Evolutionary conservation across 1,140 invertebrate genomes (phyloP), one percentile per base, ranked within the genome.

Genomic region (Calephelis nemesis): DNA sequence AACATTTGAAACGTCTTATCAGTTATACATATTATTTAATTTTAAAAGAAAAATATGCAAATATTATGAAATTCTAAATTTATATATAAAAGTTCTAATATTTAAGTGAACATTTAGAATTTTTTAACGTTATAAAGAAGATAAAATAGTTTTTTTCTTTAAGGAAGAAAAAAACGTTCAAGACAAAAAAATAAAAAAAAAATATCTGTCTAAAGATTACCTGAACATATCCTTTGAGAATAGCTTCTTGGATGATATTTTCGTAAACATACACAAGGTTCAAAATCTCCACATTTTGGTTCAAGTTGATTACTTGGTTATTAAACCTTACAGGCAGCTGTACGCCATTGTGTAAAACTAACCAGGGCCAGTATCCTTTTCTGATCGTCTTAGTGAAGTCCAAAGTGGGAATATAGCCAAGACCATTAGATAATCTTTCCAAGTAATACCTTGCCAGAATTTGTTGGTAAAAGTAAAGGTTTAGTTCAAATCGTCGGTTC

Each of bases 361-460:
- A 78, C 80, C 94, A 92, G 0, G 95, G 93, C 76, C 94, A 93
- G 86, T 92, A 95, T 68, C 93, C 94, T 49, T 93, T 91, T 64
- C 93, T 81, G 47, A 95, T 85, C 58, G 91, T 81, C 67, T 93
- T 87, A 73, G 90, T 67, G 79, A 83, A 93, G 5, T 88, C 75
- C 63, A 95, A 84, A 40, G 90, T 77, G 4, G 88, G 78, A 63
- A 95, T 92, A 45, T 93, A 91, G 7, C 93, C 93, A 63, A 95
- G 69, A 19, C 92, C 93, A 69, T 95, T 93, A 10, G 93, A 94
- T 60, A 95, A 79, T 76, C 95, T 93, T 78, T 95, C 95, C 76
- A 95, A 82, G 77, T 94, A 93, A 84, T 95, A 95, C 69, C 94
- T 93, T 49, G 93, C 91, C 68, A 95, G 87, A 11, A 95, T 74